A percentile compares a stretch with the other conserved stretches of the same genome.
phyloP scores from a whole-genome alignment of 1,140 invertebrate species.

The Trissolcus basalis region DNA sequence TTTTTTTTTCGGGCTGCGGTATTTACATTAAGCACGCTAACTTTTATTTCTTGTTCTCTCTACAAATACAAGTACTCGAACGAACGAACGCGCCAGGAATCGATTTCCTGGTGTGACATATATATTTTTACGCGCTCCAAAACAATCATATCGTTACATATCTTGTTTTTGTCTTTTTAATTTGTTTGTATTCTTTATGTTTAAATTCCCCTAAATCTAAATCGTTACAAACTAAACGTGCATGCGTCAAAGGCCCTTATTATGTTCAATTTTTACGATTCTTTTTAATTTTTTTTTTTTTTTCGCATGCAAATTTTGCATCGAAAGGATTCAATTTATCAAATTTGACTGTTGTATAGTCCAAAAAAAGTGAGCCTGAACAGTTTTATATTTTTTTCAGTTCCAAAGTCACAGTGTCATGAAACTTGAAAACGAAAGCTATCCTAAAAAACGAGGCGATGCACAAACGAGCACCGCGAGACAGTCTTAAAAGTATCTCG shows the following conservation, averaged over 20 bases:
- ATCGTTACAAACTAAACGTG: conserved; percentile 48
- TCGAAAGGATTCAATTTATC: conserved; percentile 15
- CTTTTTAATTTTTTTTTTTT: conserved; percentile 5
- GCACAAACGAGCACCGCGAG: conserved; percentile 46
- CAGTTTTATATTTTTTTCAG: background rate
- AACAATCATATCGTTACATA: conserved; percentile 20
- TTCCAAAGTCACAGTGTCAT: conserved; percentile 28
- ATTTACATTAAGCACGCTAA: conserved; percentile 57
- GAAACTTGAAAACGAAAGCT: conserved; percentile 9
- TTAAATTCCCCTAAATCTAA: conserved; percentile 33
- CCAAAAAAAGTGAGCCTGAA: background rate
- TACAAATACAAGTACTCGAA: conserved; percentile 57
- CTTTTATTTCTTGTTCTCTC: conserved; percentile 18
- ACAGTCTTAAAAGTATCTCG: conserved; percentile 54
- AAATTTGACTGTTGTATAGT: conserved; percentile 18
- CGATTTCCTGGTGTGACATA: conserved; percentile 28
- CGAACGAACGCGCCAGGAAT: conserved; percentile 37
- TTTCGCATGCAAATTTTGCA: conserved; percentile 1
- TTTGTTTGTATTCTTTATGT: conserved; percentile 11
- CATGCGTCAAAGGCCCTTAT: conserved; percentile 43
- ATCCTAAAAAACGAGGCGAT: conserved; percentile 47
- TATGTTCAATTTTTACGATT: conserved; percentile 9
- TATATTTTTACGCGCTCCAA: conserved; percentile 12
- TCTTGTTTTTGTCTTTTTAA: conserved; percentile 16
- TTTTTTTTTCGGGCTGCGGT: conserved; percentile 40